phyloP scores from a whole-genome alignment of 2,888 invertebrate genomes.

The Phyllotreta striolata region DNA sequence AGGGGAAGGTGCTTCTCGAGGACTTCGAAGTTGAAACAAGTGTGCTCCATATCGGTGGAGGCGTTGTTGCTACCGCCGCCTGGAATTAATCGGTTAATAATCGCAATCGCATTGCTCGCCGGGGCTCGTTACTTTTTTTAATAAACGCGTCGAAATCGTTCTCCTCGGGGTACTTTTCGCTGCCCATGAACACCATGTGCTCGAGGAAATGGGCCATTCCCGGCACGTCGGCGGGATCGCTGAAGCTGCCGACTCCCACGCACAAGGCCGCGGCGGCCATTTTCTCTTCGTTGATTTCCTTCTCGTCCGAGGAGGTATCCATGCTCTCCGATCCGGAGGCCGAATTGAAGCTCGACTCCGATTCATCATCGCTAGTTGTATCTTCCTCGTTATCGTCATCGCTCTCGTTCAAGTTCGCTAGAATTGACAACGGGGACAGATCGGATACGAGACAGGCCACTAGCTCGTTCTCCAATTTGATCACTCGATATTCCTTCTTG shows the following conservation, averaged over 20 bases:
- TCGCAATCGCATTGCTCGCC: not conserved
- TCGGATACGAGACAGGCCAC: conserved; percentile 78
- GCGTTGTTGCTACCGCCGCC: conserved; percentile 86
- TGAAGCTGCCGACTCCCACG: conserved; percentile 81
- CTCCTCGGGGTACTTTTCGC: conserved; percentile 85
- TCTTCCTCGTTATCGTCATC: conserved; percentile 53
- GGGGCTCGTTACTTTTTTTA: conserved; percentile 5
- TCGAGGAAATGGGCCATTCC: conserved; percentile 85
- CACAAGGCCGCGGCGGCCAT: conserved; percentile 79
- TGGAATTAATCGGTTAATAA: not conserved
- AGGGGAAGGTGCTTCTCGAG: conserved; percentile 78
- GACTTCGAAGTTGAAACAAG: conserved; percentile 89
- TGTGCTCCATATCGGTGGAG: conserved; percentile 85
- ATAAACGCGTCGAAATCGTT: conserved; percentile 85
- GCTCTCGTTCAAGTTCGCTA: no score
- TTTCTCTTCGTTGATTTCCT: conserved; percentile 8
- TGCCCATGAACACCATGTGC: conserved; percentile 96
- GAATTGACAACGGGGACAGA: conserved; percentile 38
- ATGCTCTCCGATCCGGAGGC: conserved; percentile 50
- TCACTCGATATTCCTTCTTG: conserved; percentile 74
- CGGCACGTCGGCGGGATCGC: conserved; percentile 78
- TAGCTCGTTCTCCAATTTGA: conserved; percentile 74
- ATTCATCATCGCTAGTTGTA: conserved; percentile 62
- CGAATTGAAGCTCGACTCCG: conserved; percentile 45
- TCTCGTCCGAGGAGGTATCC: not conserved